Conservation (phyloP, 2,797 vertebrate genomes). For the Sebastes trivittatus region DNA sequence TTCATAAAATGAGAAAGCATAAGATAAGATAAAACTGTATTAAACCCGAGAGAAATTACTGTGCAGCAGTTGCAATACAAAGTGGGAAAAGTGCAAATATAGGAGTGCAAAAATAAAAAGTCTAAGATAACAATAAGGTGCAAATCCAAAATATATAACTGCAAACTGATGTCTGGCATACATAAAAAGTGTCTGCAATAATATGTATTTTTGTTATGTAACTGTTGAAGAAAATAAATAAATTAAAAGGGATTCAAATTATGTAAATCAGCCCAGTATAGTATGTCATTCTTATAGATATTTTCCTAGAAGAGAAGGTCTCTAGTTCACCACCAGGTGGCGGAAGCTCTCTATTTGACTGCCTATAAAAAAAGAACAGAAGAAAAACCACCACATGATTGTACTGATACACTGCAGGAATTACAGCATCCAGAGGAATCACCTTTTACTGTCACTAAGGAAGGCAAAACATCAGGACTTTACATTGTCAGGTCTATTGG, state of each 20-base stretch:
- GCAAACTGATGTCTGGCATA: neutral
- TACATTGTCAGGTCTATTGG: no score
- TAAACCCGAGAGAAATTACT: neutral
- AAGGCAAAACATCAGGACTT: no score
- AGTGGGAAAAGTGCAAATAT: neutral
- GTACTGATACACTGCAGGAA: no score
- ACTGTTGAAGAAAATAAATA: neutral
- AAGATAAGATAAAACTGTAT: neutral
- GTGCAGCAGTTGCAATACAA: neutral
- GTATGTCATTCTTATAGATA: neutral
- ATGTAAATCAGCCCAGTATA: neutral
- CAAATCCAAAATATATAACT: neutral
- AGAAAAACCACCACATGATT: no score
- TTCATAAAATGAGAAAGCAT: neutral
- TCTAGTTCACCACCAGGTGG: neutral
- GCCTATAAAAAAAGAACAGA: neutral
- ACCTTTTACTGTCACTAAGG: no score
- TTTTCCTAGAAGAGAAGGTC: neutral
- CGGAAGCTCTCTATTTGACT: neutral
- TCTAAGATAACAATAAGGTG: neutral
- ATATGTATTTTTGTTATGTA: neutral
- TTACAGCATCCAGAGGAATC: no score
- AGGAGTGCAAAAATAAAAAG: neutral
- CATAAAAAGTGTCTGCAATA: neutral
- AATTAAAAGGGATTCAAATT: neutral